Percentiles rank a stretch among this genome's conserved stretches.
These are phyloP conservation scores for Salvelinus fontinalis DNA, from an alignment of 2,113 vertebrate genomes.

Conservation along the genomic window DNA sequence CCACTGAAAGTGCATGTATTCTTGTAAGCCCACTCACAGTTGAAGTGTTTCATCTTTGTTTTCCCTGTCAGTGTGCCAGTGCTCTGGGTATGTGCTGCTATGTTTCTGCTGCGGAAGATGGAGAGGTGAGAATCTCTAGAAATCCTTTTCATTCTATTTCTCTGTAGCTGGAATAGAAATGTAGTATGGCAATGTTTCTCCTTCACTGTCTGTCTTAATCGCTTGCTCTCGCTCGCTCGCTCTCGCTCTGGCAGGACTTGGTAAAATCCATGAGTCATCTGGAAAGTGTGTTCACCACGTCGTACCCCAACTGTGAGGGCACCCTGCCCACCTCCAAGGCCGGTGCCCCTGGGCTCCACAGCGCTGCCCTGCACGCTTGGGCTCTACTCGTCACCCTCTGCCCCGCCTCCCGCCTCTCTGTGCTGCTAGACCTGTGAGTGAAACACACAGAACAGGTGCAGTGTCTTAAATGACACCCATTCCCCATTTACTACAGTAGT, in stretches of 20 bases:
- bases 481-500: too few relatives aligned
- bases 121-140: constrained; percentile 79
- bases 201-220: not conserved
- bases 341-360: constrained; percentile 74
- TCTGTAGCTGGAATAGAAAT: not conserved
- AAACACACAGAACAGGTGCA: constrained; percentile 37
- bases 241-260: constrained; percentile 78
- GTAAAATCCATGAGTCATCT: constrained; percentile 82
- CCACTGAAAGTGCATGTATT: too few relatives aligned
- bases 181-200: not conserved
- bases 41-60: not conserved
- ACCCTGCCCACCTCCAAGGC: constrained; percentile 65
- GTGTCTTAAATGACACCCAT: constrained; percentile 35
- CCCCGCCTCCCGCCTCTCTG: constrained; percentile 72
- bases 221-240: not conserved
- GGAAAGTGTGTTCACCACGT: constrained; percentile 81
- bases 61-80: constrained; percentile 81
- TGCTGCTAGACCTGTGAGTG: constrained; percentile 64
- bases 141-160: not conserved
- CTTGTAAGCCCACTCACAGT: too few relatives aligned
- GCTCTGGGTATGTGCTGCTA: constrained; percentile 93
- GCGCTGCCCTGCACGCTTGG: constrained; percentile 88
- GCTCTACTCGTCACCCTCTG: constrained; percentile 90
- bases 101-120: constrained; percentile 83
- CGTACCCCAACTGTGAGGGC: constrained; percentile 67